A percentile compares a stretch with the other conserved stretches of the same genome.
phyloP scores from a whole-genome alignment of 2,113 vertebrate species.

The Ceyx margarethae region DNA sequence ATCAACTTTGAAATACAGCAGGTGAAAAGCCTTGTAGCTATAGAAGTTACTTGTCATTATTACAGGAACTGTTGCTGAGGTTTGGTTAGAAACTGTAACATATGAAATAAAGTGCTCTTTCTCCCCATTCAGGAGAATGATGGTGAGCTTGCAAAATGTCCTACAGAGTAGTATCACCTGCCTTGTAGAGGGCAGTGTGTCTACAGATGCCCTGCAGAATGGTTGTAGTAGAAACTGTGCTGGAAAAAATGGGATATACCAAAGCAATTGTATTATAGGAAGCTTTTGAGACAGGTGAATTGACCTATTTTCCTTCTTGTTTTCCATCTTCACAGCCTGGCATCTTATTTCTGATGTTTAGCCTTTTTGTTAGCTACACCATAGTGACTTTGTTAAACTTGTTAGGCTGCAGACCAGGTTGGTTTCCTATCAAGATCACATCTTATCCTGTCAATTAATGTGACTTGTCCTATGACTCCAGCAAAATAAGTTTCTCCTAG shows the following conservation, averaged over 20 bases:
- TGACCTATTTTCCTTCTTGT: neutral
- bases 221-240: neutral
- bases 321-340: neutral
- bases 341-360: neutral
- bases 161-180: neutral
- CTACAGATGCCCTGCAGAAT: neutral
- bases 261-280: neutral
- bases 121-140: neutral
- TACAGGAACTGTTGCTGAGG: neutral
- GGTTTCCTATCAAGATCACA: neutral
- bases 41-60: neutral
- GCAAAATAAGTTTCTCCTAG: neutral
- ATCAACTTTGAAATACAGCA: neutral
- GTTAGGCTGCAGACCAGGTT: neutral
- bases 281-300: neutral
- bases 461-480: neutral
- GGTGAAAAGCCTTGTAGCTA: neutral
- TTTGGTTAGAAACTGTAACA: neutral
- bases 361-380: neutral
- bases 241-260: neutral
- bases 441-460: neutral
- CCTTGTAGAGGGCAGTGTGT: neutral
- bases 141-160: neutral
- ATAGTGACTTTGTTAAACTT: neutral
- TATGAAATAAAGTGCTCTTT: neutral